phyloP scores from a whole-genome alignment of 2,888 invertebrate species.

The Mesorhabditis belari region DNA sequence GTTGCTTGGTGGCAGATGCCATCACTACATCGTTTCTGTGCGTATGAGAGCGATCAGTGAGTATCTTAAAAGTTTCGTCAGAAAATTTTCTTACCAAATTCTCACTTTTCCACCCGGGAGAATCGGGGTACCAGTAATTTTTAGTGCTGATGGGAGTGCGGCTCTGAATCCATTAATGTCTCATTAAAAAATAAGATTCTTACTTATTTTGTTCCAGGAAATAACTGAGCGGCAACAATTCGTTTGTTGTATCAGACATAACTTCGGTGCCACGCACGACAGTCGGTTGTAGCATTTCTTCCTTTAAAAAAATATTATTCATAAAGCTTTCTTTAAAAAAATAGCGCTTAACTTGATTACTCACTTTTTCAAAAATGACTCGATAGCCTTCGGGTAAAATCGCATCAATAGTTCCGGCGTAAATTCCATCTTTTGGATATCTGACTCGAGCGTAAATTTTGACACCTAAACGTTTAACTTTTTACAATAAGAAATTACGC shows the following conservation, averaged over 20 bases:
- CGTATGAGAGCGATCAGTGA: neutral
- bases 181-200: neutral
- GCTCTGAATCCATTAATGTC: conserved; percentile 10
- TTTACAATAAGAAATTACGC: conserved; percentile 14
- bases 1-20: neutral
- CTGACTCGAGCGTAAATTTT: conserved; percentile 37
- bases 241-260: conserved; percentile 36
- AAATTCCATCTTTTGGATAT: conserved; percentile 47
- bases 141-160: conserved; percentile 4
- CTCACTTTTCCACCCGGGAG: neutral
- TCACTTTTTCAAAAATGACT: conserved; percentile 51
- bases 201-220: conserved; percentile 46
- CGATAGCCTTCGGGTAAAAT: conserved; percentile 45
- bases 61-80: neutral
- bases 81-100: neutral
- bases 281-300: neutral
- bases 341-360: neutral
- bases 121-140: conserved; percentile 3
- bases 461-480: neutral
- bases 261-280: conserved; percentile 32
- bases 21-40: neutral
- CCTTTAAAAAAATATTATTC: neutral
- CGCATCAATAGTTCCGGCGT: conserved; percentile 50
- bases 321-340: neutral
- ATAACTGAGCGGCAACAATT: conserved; percentile 44